phyloP scores from a whole-genome alignment of 2,797 vertebrate genomes.

The Rachycentron canadum region DNA sequence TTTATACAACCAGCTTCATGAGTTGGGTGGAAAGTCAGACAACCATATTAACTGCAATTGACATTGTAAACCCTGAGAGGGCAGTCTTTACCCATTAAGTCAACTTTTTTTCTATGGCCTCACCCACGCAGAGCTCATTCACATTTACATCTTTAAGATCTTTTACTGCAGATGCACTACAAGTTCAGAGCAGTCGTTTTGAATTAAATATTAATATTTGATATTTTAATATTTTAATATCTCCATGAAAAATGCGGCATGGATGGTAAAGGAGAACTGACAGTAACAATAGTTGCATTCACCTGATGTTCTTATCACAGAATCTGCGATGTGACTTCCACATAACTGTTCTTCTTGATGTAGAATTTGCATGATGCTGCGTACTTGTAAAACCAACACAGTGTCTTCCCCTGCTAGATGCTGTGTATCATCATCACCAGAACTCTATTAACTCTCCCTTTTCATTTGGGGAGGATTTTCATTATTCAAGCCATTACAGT shows the following conservation, averaged over 20 bases:
- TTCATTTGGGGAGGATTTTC: conserved; percentile 63
- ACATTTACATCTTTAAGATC: conserved; percentile 39
- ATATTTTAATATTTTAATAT: conserved; percentile 44
- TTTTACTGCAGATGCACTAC: conserved; percentile 28
- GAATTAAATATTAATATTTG: conserved; percentile 42
- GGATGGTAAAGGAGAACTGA: conserved; percentile 13
- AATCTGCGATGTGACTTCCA: conserved; percentile 10
- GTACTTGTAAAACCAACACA: conserved; percentile 9
- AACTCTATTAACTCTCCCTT: conserved; percentile 59
- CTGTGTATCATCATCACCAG: conserved; percentile 41
- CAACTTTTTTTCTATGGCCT: conserved; percentile 37
- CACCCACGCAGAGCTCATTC: conserved; percentile 44
- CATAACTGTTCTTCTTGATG: conserved; percentile 10
- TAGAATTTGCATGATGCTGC: conserved; percentile 8
- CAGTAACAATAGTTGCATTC: conserved; percentile 16
- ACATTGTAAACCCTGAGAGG: conserved; percentile 73
- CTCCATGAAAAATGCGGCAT: conserved; percentile 23
- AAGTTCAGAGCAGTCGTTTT: conserved; percentile 43
- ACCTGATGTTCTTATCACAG: conserved; percentile 20
- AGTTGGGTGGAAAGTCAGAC: conserved; percentile 8
- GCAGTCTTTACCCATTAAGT: conserved; percentile 76
- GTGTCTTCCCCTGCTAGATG: conserved; percentile 26
- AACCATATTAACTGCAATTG: conserved; percentile 60
- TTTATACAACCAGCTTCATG: not conserved
- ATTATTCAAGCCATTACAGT: conserved; percentile 70